Base-by-base conservation (phyloP, 2,888 invertebrate genomes). In the Priocnemis perturbator region DNA sequence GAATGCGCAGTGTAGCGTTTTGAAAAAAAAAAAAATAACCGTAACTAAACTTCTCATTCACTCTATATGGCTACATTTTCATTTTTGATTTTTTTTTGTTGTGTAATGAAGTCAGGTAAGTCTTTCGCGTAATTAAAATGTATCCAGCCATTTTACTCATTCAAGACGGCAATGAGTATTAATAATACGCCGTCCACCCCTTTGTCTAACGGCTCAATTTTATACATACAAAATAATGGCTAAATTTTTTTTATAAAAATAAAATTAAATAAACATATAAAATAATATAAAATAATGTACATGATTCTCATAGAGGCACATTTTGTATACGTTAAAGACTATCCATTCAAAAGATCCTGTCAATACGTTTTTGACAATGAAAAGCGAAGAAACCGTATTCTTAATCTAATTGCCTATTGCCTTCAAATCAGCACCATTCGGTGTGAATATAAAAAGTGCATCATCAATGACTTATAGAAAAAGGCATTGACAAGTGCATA, bases 241-340 rank as follows among this genome's bases (percentile, higher is more conserved):
- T 83, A 79, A 81, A 74, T 78, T 76, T 78, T 76, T 78, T 82
- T 82, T 78, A 86, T 77, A 86, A 85, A 86, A 85, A 84, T 85
- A 83, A 85, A 86, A 85, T 85, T 84, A 83, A 85, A 85, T 85
- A 85, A 83, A 78, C 78, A 76, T 85, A 85, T 69, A 84, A 83
- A 85, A 83, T 85, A 82, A 83, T 83, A 83, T 82, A 84, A 84
- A 85, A 77, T 82, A 84, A 83, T 83, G 77, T 82, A 83, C 78
- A 82, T 77, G 74, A 82, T 78, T 82, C 78, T 77, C 69, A 67
- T 77, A 77, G 78, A 78, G 74, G 77, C 77, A 48, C 69, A 69
- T 70, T 63, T 64, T 68, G 68, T 64, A 64, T 73, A 63, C 44
- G 52, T 74, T 62, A 67, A 78, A 78, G 77, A 77, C 75, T 74